Evolutionary conservation across 2,888 invertebrate species (phyloP).

Genomic region (Junonia oenone): DNA sequence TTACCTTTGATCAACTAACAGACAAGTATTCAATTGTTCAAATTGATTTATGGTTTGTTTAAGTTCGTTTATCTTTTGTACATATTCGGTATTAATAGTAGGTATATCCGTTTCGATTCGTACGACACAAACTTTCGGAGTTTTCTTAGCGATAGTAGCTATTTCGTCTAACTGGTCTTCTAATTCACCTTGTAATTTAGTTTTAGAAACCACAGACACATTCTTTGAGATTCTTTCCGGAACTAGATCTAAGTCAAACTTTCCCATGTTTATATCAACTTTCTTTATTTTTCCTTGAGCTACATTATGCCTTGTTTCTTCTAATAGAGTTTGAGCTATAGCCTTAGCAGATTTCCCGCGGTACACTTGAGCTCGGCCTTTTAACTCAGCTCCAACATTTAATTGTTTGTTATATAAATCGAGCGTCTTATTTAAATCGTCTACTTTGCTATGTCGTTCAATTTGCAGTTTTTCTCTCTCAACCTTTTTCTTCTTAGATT

Average conservation of each 20-base stretch:
- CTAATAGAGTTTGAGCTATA: conserved; percentile 83
- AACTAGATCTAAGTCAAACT: conserved; percentile 6
- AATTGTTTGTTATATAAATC: conserved; percentile 62
- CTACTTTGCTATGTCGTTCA: conserved; percentile 68
- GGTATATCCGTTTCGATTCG: conserved; percentile 58
- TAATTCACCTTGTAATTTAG: conserved; percentile 9
- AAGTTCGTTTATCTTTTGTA: conserved; percentile 79
- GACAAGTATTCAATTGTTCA: conserved; percentile 79
- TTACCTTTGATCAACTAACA: conserved; percentile 84
- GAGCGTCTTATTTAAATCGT: conserved; percentile 60
- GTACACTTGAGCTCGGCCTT: conserved; percentile 78
- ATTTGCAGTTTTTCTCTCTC: conserved; percentile 54
- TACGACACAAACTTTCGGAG: conserved; percentile 56
- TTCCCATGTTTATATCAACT: conserved; percentile 41
- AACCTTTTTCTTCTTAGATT: conserved; percentile 69
- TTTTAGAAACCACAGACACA: conserved; percentile 9
- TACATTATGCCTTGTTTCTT: conserved; percentile 79
- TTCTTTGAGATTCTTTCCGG: conserved; percentile 10
- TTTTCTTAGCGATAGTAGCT: conserved; percentile 39
- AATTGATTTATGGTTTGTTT: conserved; percentile 82
- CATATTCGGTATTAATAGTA: conserved; percentile 75
- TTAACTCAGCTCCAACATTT: conserved; percentile 71
- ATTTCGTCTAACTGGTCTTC: conserved; percentile 27
- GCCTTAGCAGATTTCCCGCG: conserved; percentile 88
- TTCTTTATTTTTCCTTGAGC: conserved; percentile 53